phyloP scores from a whole-genome alignment of 2,888 invertebrate genomes.

The Eristalis tenax region DNA sequence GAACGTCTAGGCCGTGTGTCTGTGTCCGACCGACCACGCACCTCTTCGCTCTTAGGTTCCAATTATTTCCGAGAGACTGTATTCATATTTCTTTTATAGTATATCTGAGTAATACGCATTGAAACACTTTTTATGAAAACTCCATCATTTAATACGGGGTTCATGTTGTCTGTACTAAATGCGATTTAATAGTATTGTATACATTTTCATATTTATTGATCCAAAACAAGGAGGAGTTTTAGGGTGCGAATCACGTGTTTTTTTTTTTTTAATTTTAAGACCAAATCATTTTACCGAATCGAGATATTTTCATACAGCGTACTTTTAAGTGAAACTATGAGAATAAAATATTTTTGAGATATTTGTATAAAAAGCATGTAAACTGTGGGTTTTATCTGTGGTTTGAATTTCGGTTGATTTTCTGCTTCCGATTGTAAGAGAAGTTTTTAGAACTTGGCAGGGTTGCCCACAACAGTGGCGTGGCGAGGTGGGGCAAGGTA shows the following conservation, averaged over 20 bases:
- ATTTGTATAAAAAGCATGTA: constrained; percentile 37
- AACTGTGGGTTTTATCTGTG: background rate
- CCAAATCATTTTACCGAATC: constrained; percentile 44
- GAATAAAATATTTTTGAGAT: constrained; percentile 47
- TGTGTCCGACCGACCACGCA: background rate
- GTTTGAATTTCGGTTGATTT: background rate
- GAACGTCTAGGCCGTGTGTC: constrained; percentile 44
- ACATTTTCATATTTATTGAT: constrained; percentile 67
- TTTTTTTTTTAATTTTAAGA: constrained; percentile 33
- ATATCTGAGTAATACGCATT: constrained; percentile 10
- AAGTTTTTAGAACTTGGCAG: too few species aligned
- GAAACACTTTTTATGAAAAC: background rate
- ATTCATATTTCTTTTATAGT: constrained; percentile 28
- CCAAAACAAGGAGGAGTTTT: constrained; percentile 48
- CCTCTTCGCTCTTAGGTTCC: background rate
- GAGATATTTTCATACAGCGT: constrained; percentile 57
- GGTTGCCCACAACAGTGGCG: too few species aligned
- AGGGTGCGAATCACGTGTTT: constrained; percentile 16
- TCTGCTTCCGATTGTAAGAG: background rate
- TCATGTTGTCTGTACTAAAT: constrained; percentile 51
- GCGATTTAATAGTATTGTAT: constrained; percentile 55
- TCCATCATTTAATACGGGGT: background rate
- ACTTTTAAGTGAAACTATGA: constrained; percentile 43
- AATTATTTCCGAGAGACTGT: constrained; percentile 31
- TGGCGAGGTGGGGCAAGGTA: too few species aligned